Evolutionary conservation across 2,113 vertebrate genomes (phyloP).

Genomic region (Mirza zaza): DNA sequence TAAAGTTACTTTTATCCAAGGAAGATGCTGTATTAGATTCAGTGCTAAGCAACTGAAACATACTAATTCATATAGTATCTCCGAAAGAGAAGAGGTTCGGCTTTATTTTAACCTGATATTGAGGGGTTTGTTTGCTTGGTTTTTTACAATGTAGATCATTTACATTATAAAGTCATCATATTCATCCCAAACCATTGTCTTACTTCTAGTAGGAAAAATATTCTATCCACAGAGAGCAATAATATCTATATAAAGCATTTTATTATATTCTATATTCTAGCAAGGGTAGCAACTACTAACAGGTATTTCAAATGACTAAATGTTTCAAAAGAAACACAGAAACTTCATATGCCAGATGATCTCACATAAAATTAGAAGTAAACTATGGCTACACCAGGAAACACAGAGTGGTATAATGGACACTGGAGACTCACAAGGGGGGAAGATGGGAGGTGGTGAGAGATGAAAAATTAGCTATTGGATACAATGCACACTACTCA

Average conservation of each 20-base stretch:
- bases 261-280: not conserved
- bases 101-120: not conserved
- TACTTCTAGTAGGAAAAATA: not conserved
- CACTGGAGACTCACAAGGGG: no score
- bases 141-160: not conserved
- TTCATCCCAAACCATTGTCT: not conserved
- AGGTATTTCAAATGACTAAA: not conserved
- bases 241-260: not conserved
- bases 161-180: not conserved
- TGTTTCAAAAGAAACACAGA: not conserved
- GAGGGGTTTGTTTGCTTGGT: not conserved
- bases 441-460: no score
- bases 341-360: not conserved
- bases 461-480: no score
- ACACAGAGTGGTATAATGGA: no score
- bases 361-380: no score
- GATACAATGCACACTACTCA: no score
- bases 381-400: no score
- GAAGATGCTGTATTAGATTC: not conserved
- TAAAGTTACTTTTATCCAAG: not conserved
- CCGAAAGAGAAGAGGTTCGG: not conserved
- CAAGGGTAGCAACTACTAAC: not conserved
- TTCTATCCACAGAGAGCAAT: not conserved
- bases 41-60: not conserved
- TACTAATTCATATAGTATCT: not conserved